Base-by-base conservation (phyloP, 2,888 invertebrate species). In the Hyposoter didymator region DNA sequence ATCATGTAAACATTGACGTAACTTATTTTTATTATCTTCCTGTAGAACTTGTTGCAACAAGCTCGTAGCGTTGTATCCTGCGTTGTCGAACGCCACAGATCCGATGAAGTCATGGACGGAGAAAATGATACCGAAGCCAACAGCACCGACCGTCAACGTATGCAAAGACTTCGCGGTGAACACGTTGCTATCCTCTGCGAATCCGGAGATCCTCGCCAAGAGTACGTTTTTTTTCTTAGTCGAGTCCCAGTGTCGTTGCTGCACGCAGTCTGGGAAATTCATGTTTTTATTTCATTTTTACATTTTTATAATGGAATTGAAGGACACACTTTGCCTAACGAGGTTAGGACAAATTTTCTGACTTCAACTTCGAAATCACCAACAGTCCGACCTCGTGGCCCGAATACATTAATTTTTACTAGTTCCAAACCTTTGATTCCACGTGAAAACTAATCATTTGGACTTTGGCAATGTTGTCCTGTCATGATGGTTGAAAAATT, bases 171-270 rank as follows among this genome's bases (percentile, higher is more conserved):
- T 87, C 97, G 97, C 84, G 98, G 98, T 12, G 98, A 98, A 94
- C 96, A 97, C 83, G 97, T 98, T 94, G 97, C 97, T 47, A 98
- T 98, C 93, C 96, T 97, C 93, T 98, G 98, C 92, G 97, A 98
- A 93, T 97, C 97, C 90, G 98, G 97, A 84, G 96, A 96, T 88
- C 92, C 92, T 17, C 95, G 95, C 62, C 96, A 96, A 91, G 95
- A 95, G 95, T 95, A 92, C 90, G 91, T 90, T 64, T 17, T 62
- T 75, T 78, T 43, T 7, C 39, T 35, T 35, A 35, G 6, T 35
- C 35, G 35, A 35, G 35, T 35, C 35, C 35, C 35, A 35, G 35
- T 35, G 0, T 35, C 35, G 7, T 4, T 35, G 35, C 7, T 35
- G 35, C 35, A 35, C 7, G 35, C 5, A 35, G 35, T 47, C n/a